Base-by-base conservation (phyloP, 2,888 invertebrate genomes). In the Microplitis deprimator region DNA sequence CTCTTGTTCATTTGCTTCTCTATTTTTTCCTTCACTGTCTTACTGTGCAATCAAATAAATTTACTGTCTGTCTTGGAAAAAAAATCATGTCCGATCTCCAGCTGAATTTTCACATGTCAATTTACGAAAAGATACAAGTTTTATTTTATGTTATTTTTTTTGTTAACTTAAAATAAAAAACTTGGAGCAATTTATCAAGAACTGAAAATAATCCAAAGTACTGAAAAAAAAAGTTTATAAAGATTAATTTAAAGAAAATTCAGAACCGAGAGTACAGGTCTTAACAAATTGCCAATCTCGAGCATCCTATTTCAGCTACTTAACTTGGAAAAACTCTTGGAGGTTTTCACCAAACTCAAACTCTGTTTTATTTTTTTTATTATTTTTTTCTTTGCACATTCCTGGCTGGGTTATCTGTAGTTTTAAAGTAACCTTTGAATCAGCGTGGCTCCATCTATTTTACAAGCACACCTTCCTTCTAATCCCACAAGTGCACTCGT, bases 281-380 rank as follows among this genome's bases (percentile, higher is more conserved):
- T 72, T 77, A 77, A 79, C 79, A 74, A 79, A 79, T 79, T 78
- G 76, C 73, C 79, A 79, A 79, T 79, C 77, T 79, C 68, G 72
- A 17, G 41, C 50, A 69, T 68, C 70, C 77, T 50, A 74, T n/a
- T 68, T 74, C 40, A 7, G 60, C 41, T 62, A 5, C 29, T 17
- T 17, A 62, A 62, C 62, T 62, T 50, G 8, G 50, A 50, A 50
- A 50, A 50, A 50, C 50, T 50, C 50, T 50, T 50, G 50, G 50
- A 50, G 20, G 2, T 62, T 17, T 62, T 17, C 6, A 59, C 59
- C 8, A 59, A 59, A 59, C 59, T 59, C 59, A n/a, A 1, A 59
- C 2, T 59, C 59, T 59, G 8, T 59, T 59, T 13, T 59, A 13
- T 59, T 59, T 62, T 62, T n/a, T 62, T 62, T 62, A 62, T 8